Evolutionary conservation across 2,888 invertebrate species (phyloP).

Genomic region (Drosophila heteroneura): DNA sequence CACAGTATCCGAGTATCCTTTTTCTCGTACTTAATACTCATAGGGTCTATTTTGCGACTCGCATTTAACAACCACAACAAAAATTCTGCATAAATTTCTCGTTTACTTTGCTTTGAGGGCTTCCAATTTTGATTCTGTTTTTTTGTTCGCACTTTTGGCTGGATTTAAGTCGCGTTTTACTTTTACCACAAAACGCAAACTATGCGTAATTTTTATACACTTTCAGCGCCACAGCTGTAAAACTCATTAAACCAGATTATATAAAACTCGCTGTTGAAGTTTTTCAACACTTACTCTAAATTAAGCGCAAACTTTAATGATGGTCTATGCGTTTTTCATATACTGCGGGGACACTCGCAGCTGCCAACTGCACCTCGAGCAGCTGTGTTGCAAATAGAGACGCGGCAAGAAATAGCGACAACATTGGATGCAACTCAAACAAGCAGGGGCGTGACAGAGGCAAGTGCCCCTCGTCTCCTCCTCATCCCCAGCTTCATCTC

Average conservation of each 20-base stretch:
- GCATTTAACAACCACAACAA: conserved; percentile 7
- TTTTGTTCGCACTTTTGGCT: conserved; percentile 5
- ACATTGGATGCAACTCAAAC: conserved; percentile 61
- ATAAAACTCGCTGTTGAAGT: conserved; percentile 67
- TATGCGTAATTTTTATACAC: conserved; percentile 60
- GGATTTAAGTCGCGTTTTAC: conserved; percentile 23
- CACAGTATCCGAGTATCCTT: conserved; percentile 13
- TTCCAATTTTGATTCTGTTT: neutral
- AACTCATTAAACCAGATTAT: conserved; percentile 79
- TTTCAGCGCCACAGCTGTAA: conserved; percentile 33
- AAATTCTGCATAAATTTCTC: conserved; percentile 42
- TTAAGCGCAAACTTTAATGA: conserved; percentile 74
- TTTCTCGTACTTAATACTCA: conserved; percentile 16
- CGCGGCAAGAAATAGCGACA: conserved; percentile 13
- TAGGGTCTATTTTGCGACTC: conserved; percentile 23
- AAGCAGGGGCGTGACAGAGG: conserved; percentile 34
- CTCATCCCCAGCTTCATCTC: neutral
- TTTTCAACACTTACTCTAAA: conserved; percentile 74
- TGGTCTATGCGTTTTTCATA: conserved; percentile 51
- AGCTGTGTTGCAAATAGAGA: conserved; percentile 13
- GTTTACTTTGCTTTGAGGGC: conserved; percentile 28
- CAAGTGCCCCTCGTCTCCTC: conserved; percentile 5
- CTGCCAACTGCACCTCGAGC: conserved; percentile 41
- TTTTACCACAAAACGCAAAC: conserved; percentile 47
- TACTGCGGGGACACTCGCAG: conserved; percentile 39